Evolutionary conservation across 2,113 vertebrate species (phyloP).

Genomic region (Aegypius monachus): DNA sequence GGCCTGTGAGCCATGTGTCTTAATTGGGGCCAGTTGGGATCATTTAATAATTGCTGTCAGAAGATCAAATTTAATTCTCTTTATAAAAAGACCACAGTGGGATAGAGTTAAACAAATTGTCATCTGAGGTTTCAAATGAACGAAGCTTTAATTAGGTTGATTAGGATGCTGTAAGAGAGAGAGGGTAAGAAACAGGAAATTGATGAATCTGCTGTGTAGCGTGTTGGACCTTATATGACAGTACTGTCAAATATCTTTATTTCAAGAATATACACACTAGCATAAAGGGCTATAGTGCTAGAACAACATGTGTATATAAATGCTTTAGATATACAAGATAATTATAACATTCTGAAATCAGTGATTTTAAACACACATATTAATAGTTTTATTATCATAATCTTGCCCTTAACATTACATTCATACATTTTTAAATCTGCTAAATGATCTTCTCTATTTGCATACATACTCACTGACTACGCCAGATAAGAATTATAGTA

Average conservation of each 20-base stretch:
- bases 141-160: slow-evolving; percentile 99
- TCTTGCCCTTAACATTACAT: not conserved
- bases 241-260: slow-evolving; percentile 61
- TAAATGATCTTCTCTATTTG: not conserved
- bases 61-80: slow-evolving; percentile 99
- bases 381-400: not conserved
- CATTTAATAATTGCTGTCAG: slow-evolving; percentile 99
- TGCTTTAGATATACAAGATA: not conserved
- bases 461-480: not conserved
- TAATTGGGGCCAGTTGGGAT: slow-evolving; percentile 98
- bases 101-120: slow-evolving; percentile 98
- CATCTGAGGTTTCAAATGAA: slow-evolving; percentile 97
- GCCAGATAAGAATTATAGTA: not conserved
- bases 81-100: slow-evolving; percentile 95
- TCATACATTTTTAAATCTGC: not conserved
- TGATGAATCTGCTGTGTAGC: slow-evolving; percentile 76
- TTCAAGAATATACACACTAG: slow-evolving; percentile 27
- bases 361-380: not conserved
- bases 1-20: slow-evolving; percentile 86
- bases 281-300: not conserved
- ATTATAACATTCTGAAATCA: not conserved
- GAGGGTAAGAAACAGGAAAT: slow-evolving; percentile 80
- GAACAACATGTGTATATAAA: not conserved
- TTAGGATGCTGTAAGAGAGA: slow-evolving; percentile 85
- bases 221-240: slow-evolving; percentile 61